Conservation (phyloP, 2,113 vertebrate genomes). For the Apaloderma vittatum region DNA sequence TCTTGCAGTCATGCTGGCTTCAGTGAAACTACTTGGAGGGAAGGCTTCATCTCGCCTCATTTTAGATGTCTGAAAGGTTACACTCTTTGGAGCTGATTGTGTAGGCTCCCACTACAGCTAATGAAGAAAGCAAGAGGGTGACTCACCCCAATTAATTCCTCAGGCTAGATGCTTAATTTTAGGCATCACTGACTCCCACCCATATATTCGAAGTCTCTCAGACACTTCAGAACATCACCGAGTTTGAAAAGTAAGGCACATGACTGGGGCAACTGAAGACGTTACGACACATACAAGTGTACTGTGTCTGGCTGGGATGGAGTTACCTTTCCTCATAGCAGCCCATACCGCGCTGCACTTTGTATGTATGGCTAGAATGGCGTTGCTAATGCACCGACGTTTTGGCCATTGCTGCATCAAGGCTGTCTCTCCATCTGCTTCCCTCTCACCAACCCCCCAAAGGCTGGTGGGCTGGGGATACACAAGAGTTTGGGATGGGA, state of each 20-base stretch:
- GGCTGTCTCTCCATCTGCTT: not conserved
- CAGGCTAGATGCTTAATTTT: not conserved
- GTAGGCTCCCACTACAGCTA: not conserved
- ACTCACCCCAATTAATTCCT: not conserved
- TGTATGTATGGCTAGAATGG: accelerated
- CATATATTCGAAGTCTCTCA: not conserved
- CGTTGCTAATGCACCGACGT: accelerated
- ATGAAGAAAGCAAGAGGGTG: not conserved
- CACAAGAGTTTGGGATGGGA: not conserved
- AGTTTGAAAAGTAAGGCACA: not conserved
- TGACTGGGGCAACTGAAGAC: not conserved
- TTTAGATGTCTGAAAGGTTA: not conserved
- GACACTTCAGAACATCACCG: not conserved
- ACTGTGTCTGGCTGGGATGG: not conserved
- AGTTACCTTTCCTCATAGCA: not conserved
- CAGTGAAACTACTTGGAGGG: not conserved
- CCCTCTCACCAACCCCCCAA: not conserved
- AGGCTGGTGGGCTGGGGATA: not conserved
- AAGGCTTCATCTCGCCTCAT: not conserved
- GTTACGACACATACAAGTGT: not conserved
- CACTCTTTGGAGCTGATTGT: not conserved
- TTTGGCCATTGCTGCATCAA: not conserved
- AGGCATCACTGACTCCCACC: not conserved
- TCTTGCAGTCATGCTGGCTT: not conserved
- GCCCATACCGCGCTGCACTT: not conserved